Evolutionary conservation across 2,113 vertebrate genomes (phyloP).

Genomic region (Hemichromis elongatus): DNA sequence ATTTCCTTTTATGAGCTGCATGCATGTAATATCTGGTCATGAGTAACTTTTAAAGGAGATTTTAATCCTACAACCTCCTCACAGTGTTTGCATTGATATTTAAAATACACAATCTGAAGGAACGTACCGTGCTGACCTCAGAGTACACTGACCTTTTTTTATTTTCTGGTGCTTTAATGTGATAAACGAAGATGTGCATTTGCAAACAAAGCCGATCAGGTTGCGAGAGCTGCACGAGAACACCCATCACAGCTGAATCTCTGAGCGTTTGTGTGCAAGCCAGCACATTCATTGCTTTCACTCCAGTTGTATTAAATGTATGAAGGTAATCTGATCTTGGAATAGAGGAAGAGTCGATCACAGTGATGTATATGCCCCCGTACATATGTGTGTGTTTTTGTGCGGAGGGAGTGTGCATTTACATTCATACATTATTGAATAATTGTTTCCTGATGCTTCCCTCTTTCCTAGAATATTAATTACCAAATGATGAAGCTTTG

Average conservation of each 20-base stretch:
- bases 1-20: neutral
- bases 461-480: constrained; percentile 71
- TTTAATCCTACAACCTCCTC: neutral
- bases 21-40: neutral
- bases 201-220: neutral
- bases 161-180: neutral
- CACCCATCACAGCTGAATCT: neutral
- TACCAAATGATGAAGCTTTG: constrained; percentile 64
- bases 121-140: neutral
- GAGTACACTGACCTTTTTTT: neutral
- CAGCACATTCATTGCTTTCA: neutral
- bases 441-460: constrained; percentile 75
- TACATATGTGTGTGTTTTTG: neutral
- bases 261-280: neutral
- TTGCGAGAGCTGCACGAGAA: neutral
- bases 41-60: neutral
- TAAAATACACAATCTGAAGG: neutral
- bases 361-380: constrained; percentile 15
- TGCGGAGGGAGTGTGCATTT: constrained; percentile 31
- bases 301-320: constrained; percentile 3
- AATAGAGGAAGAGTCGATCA: constrained; percentile 26
- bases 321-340: constrained; percentile 28
- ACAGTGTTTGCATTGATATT: neutral
- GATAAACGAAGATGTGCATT: neutral
- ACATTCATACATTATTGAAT: constrained; percentile 66